Base-by-base conservation (phyloP, 2,113 vertebrate species). In the Syngnathus scovelli region DNA sequence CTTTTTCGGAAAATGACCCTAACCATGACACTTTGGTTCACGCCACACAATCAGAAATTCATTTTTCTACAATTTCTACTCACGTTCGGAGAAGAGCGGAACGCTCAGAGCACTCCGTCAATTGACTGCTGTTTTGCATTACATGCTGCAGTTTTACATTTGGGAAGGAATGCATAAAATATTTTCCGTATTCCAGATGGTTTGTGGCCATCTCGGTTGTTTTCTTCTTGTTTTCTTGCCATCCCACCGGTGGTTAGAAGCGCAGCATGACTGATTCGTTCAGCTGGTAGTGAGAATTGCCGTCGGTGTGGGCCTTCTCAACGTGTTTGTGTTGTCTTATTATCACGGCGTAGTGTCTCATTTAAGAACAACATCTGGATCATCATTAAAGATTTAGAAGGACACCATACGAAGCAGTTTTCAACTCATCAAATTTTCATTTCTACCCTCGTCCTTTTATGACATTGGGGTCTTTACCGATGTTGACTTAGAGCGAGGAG, bases 351-450 rank as follows among this genome's bases (percentile, higher is more conserved):
- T 75, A 74, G 70, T 78, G 76, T 87, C 80, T 86, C 80, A 83
- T 82, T 86, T 82, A 89, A 90, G 80, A 86, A 80, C 84, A 83
- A 82, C 87, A 90, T 90, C 87, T 90, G 87, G 86, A 86, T 88
- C 72, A 49, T 64, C 85, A 90, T 90, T 83, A 90, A 90, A 87
- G 72, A 88, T 90, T 90, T 38, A 90, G 80, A 68, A 55, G 66
- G 63, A 87, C 80, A 83, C 68, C 62, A 70, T 83, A 74, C 69
- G 77, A 83, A 77, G 74, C 73, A 66, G 64, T 67, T 74, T 76
- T 86, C 76, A 33, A 72, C 75, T 83, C 64, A 71, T 90, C 62
- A 89, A 89, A 85, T 79, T 88, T 90, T 83, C 2, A 90, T 87
- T 74, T 37, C 41, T 72, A 61, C 83, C 49, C 63, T 58, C 21